Evolutionary conservation across 2,113 vertebrate species (phyloP).

Genomic region (Anarrhichthys ocellatus): DNA sequence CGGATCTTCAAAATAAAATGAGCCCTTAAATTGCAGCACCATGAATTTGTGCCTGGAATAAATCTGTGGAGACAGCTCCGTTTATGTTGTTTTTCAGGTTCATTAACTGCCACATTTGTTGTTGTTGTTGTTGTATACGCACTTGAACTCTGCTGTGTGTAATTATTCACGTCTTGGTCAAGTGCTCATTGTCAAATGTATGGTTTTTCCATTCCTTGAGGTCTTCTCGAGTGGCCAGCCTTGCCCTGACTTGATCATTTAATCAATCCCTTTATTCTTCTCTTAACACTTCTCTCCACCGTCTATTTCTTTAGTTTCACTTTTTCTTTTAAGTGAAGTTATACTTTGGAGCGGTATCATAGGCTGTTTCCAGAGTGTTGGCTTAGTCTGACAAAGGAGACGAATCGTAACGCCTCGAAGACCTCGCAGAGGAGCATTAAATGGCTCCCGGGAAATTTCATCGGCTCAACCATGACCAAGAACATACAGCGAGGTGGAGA

Average conservation of each 20-base stretch:
- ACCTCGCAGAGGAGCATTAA: slow-evolving; percentile 28
- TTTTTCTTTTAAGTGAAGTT: slow-evolving; percentile 7
- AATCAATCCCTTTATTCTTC: not conserved
- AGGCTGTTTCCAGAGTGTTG: slow-evolving; percentile 23
- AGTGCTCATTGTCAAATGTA: slow-evolving; percentile 1
- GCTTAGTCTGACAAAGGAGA: slow-evolving; percentile 22
- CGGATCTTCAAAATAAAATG: slow-evolving; percentile 42
- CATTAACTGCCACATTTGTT: slow-evolving; percentile 30
- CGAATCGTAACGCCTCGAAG: slow-evolving; percentile 11
- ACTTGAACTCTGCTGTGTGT: not conserved
- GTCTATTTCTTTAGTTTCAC: slow-evolving; percentile 19
- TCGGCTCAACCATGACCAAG: slow-evolving; percentile 45
- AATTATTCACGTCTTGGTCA: slow-evolving; percentile 3
- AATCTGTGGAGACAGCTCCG: slow-evolving; percentile 14
- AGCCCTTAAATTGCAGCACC: slow-evolving; percentile 20
- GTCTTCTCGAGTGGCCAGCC: slow-evolving; percentile 18
- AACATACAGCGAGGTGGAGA: slow-evolving; percentile 49
- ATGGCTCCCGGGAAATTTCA: slow-evolving; percentile 44
- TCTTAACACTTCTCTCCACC: not conserved
- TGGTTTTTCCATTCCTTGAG: slow-evolving; percentile 2
- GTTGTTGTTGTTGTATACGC: slow-evolving; percentile 21
- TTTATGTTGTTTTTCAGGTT: slow-evolving; percentile 36
- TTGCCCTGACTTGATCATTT: slow-evolving; percentile 13
- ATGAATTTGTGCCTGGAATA: slow-evolving; percentile 26
- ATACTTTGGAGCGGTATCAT: slow-evolving; percentile 37